Evolutionary conservation across 2,797 vertebrate genomes (phyloP).

Genomic region (Odontamblyopus lacepedii): DNA sequence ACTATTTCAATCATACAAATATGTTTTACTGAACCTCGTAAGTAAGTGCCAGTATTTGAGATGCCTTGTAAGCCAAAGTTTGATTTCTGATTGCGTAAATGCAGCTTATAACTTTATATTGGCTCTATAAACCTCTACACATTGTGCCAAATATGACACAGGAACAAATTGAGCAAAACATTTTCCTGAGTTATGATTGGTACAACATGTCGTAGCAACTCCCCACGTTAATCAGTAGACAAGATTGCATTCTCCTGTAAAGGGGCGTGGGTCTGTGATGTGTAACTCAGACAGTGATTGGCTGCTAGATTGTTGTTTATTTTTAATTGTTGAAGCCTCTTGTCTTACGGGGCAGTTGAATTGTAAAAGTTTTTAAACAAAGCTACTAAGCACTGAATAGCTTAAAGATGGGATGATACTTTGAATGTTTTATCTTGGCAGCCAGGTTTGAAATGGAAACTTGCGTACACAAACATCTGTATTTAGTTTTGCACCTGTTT

Average conservation of each 20-base stretch:
- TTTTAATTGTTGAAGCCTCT: neutral
- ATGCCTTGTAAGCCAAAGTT: neutral
- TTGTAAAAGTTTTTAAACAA: neutral
- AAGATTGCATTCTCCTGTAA: constrained; percentile 2
- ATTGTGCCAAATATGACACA: neutral
- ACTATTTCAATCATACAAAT: neutral
- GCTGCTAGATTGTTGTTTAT: neutral
- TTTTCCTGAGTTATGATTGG: constrained; percentile 2
- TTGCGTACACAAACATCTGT: constrained; percentile 18
- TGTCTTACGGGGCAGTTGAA: neutral
- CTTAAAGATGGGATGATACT: neutral
- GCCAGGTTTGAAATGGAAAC: constrained; percentile 34
- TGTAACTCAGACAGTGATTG: neutral
- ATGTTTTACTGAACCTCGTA: neutral
- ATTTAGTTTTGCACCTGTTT: too few relatives aligned
- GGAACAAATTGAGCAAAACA: constrained; percentile 7
- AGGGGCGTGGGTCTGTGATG: neutral
- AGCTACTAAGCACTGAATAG: neutral
- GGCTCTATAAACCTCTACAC: neutral
- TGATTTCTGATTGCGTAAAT: neutral
- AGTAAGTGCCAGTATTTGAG: neutral
- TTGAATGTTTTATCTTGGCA: constrained; percentile 19
- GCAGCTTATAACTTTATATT: neutral
- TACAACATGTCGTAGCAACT: neutral
- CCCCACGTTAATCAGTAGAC: constrained; percentile 2